These are phyloP conservation scores for Spongilla lacustris DNA, from an alignment of 37 sponge, comb jelly and placozoan genomes.

Conservation along the genomic window DNA sequence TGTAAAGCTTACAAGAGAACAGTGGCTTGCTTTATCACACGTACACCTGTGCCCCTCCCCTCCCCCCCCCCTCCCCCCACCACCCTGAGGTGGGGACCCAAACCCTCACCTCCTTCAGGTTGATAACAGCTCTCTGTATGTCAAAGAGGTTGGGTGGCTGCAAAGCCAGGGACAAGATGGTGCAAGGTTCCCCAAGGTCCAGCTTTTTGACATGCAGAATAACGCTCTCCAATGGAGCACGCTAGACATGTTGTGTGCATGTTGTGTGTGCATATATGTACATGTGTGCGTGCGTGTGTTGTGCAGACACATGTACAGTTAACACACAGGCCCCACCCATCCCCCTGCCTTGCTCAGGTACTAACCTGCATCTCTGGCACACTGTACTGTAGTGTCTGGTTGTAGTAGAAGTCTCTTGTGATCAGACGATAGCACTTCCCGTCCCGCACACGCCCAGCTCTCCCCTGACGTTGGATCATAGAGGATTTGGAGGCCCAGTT, in stretches of 20 bases:
- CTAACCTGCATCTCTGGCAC: slow-evolving; percentile 88
- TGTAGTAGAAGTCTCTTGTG: slow-evolving; percentile 52
- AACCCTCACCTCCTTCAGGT: slow-evolving; percentile 82
- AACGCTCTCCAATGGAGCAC: slow-evolving; percentile 82
- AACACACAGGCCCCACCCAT: neutral
- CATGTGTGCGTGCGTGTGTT: slow-evolving; percentile 3
- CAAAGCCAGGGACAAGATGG: slow-evolving; percentile 80
- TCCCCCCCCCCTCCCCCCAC: neutral
- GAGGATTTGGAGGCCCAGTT: slow-evolving; percentile 91
- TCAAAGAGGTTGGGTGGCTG: slow-evolving; percentile 78
- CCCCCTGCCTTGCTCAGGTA: neutral
- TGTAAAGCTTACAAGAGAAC: too few species aligned
- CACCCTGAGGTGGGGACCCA: too few species aligned
- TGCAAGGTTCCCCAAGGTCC: slow-evolving; percentile 86
- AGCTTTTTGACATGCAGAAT: slow-evolving; percentile 86
- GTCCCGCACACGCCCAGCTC: slow-evolving; percentile 91
- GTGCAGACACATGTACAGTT: neutral
- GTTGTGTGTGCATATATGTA: slow-evolving; percentile 1
- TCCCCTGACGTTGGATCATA: slow-evolving; percentile 86
- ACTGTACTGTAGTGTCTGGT: slow-evolving; percentile 55
- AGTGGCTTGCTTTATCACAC: too few species aligned
- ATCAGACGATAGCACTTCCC: slow-evolving; percentile 91
- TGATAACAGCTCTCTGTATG: slow-evolving; percentile 84
- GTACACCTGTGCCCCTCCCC: neutral
- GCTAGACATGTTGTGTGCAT: slow-evolving; percentile 23